Evolutionary conservation across 2,113 vertebrate species (phyloP), one percentile per base, ranked within the genome.

Genomic region (Brachypodius melanocephalos): DNA sequence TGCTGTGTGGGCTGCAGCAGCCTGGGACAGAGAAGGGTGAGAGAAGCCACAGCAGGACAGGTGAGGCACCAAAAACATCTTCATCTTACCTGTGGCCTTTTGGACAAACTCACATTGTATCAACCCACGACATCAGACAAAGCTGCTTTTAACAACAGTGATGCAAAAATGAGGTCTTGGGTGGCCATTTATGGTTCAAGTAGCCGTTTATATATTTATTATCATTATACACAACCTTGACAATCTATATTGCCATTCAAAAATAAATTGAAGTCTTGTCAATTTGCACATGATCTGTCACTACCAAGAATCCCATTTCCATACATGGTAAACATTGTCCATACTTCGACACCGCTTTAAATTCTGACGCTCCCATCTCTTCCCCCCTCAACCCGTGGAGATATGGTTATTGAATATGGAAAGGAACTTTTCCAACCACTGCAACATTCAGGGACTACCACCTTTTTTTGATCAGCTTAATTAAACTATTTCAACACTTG

Each of bases 181-280:
- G 59, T 87, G 88, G 77, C 63, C 59, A 43, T 76, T 55, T 87
- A 87, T 73, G 73, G 87, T 97, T 97, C 95, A 97, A 93, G 92
- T 80, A 97, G 82, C 75, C 0, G 58, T 89, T 96, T 88, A 95
- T 95, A 95, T 96, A 93, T 97, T 97, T 97, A 98, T 97, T 98
- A 59, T 91, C 93, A 96, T 95, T 96, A 95, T 97, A 97, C 91
- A 97, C 88, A 85, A 96, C 59, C 87, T 90, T 85, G 81, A 96
- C 92, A 97, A 94, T 95, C 88, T 95, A 42, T 94, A 67, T 94
- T 96, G 95, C 96, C 96, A 88, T 95, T 95, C 92, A 94, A 96
- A 97, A 97, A 96, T 96, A 97, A 95, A 89, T 75, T 49, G 80
- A 95, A 91, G 76, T 96, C 94, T 87, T 89, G 72, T 96, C 90